Conservation (phyloP, 2,797 vertebrate species). For the Macropus fuliginosus region DNA sequence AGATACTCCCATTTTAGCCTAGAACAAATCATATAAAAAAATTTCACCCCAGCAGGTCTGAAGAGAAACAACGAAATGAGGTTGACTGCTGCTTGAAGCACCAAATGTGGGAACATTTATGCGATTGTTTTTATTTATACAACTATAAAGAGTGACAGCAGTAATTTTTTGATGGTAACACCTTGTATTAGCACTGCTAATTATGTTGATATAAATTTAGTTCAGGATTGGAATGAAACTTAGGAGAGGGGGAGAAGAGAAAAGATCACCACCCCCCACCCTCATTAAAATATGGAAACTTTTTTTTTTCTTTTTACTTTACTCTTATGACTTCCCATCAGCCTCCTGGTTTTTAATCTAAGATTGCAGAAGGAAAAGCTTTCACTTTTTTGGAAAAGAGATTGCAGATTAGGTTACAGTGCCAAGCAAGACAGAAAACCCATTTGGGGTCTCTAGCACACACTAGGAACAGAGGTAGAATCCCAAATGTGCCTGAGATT, state of each 20-base stretch:
- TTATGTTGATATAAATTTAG: conserved; percentile 78
- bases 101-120: conserved; percentile 48
- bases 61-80: conserved; percentile 58
- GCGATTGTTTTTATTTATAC: conserved; percentile 79
- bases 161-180: conserved; percentile 63
- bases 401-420: neutral
- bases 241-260: conserved; percentile 52
- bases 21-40: conserved; percentile 22
- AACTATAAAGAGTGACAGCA: conserved; percentile 66
- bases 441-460: conserved; percentile 17
- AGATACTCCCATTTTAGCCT: conserved; percentile 42
- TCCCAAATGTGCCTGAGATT: conserved; percentile 19
- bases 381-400: conserved; percentile 53
- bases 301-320: conserved; percentile 48
- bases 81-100: conserved; percentile 35
- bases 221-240: conserved; percentile 68
- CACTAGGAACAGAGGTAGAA: conserved; percentile 36
- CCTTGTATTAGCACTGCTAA: conserved; percentile 76
- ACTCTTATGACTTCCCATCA: conserved; percentile 63
- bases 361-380: conserved; percentile 58
- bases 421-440: conserved; percentile 43
- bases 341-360: conserved; percentile 52
- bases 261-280: conserved; percentile 59
- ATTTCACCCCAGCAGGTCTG: conserved; percentile 31
- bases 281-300: conserved; percentile 62